phyloP scores from a whole-genome alignment of 2,888 invertebrate genomes.

The Agriopis marginaria region DNA sequence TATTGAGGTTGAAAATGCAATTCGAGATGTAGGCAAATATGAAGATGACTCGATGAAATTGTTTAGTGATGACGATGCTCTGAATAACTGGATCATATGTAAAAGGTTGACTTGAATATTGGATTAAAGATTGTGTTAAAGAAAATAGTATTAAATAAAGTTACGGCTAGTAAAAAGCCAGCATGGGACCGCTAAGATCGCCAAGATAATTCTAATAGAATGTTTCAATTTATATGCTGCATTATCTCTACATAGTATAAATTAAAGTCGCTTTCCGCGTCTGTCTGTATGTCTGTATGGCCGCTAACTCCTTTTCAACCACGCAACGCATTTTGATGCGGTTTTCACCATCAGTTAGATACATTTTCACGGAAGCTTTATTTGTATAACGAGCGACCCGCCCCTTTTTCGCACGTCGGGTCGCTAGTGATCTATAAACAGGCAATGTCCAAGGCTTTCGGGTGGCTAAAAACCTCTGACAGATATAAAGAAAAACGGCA shows the following conservation, averaged over 20 bases:
- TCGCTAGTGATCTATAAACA: no score
- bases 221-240: no score
- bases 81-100: conserved; percentile 7
- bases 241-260: no score
- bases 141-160: neutral
- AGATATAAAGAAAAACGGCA: neutral
- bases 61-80: conserved; percentile 11
- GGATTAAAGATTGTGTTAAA: neutral
- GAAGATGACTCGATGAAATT: conserved; percentile 10
- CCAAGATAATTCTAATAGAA: neutral
- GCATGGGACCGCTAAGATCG: neutral
- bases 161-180: conserved; percentile 1
- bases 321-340: no score
- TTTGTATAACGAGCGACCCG: no score
- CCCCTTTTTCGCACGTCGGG: no score
- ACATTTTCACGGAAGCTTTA: no score
- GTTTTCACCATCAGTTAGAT: no score
- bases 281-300: no score
- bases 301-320: no score
- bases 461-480: neutral
- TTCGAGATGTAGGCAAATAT: conserved; percentile 13
- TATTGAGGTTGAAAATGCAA: conserved; percentile 15
- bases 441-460: no score
- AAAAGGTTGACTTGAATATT: neutral
- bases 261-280: no score